These are phyloP conservation scores for Cataglyphis livida DNA, from an alignment of 2,888 invertebrate species.

Conservation along the genomic window DNA sequence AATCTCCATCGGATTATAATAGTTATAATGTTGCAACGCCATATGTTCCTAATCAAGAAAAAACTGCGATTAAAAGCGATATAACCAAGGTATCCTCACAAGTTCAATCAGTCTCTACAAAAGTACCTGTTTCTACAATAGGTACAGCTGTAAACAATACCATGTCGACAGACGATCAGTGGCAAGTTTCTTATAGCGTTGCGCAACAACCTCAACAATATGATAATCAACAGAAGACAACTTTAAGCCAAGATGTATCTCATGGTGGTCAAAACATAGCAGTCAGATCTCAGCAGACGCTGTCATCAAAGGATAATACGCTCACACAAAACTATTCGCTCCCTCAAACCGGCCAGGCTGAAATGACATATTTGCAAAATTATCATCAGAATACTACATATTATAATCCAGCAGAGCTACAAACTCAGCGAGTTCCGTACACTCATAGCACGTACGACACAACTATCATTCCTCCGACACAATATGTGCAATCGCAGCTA, in stretches of 20 bases:
- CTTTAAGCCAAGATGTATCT: slow-evolving; percentile 25
- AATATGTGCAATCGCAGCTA: slow-evolving; percentile 73
- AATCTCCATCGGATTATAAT: slow-evolving; percentile 58
- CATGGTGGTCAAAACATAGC: slow-evolving; percentile 36
- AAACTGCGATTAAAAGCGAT: slow-evolving; percentile 24
- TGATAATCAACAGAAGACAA: slow-evolving; percentile 55
- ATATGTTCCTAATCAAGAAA: slow-evolving; percentile 59
- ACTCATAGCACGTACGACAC: slow-evolving; percentile 41
- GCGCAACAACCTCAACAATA: slow-evolving; percentile 63
- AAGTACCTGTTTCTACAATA: slow-evolving; percentile 35
- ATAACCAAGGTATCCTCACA: slow-evolving; percentile 32
- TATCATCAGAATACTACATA: slow-evolving; percentile 54
- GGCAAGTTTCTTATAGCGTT: slow-evolving; percentile 47
- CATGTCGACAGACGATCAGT: slow-evolving; percentile 32
- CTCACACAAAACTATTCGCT: slow-evolving; percentile 60
- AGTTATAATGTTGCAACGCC: slow-evolving; percentile 60
- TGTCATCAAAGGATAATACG: slow-evolving; percentile 46
- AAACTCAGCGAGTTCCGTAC: slow-evolving; percentile 49
- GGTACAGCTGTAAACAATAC: neutral
- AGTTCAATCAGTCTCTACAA: slow-evolving; percentile 39
- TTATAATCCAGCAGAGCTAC: slow-evolving; percentile 58
- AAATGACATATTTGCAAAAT: slow-evolving; percentile 52
- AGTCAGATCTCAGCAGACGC: slow-evolving; percentile 41
- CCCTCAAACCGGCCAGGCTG: slow-evolving; percentile 55
- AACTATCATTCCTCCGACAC: slow-evolving; percentile 32